Evolutionary conservation across 2,113 vertebrate genomes (phyloP).

Genomic region (Epinephelus lanceolatus): DNA sequence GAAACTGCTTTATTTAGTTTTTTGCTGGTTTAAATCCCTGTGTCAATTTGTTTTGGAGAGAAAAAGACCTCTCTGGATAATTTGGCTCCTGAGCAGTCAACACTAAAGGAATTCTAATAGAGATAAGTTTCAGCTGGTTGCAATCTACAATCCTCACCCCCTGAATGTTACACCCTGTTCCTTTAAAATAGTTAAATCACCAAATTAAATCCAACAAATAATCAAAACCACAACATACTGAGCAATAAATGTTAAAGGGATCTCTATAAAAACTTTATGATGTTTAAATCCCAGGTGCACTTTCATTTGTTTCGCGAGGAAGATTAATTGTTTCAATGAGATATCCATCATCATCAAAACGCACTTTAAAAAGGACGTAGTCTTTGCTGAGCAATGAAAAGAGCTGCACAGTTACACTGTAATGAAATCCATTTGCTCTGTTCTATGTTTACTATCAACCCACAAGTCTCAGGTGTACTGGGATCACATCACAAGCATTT

Average conservation of each 20-base stretch:
- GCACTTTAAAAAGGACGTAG: constrained; percentile 23
- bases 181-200: background rate
- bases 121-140: no score
- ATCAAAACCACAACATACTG: background rate
- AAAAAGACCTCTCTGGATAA: no score
- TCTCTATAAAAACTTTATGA: constrained; percentile 20
- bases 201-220: background rate
- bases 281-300: constrained; percentile 20
- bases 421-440: constrained; percentile 65
- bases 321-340: constrained; percentile 54
- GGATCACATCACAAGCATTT: constrained; percentile 42
- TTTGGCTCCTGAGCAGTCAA: no score
- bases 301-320: constrained; percentile 5
- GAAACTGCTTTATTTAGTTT: no score
- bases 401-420: constrained; percentile 34
- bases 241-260: background rate
- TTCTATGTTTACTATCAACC: constrained; percentile 50
- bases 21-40: no score
- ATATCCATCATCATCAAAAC: constrained; percentile 67
- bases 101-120: no score
- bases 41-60: no score
- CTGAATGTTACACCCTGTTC: no score
- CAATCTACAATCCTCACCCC: no score
- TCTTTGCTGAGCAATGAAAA: constrained; percentile 37
- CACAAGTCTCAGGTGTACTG: constrained; percentile 56